A percentile compares a stretch with the other conserved stretches of the same genome.
Evolutionary conservation across 2,797 vertebrate genomes (phyloP).

Genomic region (Pangasius djambal): DNA sequence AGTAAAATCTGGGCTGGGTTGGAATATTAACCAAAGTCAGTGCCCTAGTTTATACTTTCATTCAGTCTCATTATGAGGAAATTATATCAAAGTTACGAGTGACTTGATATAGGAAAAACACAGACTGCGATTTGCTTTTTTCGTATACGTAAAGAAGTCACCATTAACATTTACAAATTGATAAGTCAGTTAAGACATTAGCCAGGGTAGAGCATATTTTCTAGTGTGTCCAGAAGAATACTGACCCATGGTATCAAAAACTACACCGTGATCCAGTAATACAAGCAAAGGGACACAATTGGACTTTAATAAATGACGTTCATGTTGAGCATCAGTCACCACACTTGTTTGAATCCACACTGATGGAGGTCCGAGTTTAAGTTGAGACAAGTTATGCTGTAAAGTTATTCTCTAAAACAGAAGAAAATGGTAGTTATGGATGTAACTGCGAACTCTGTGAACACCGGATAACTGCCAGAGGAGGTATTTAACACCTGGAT

Average conservation of each 20-base stretch:
- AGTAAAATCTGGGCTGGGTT: not conserved
- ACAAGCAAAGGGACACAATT: not conserved
- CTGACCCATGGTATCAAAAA: not conserved
- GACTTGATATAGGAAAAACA: not conserved
- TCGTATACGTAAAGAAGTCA: not conserved
- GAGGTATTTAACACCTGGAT: not conserved
- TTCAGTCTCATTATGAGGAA: too few species aligned
- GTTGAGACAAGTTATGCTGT: not conserved
- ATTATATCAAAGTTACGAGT: not conserved
- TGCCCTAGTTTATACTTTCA: too few species aligned
- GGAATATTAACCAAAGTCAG: not conserved
- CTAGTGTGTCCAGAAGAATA: not conserved
- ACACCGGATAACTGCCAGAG: not conserved
- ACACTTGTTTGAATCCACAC: not conserved
- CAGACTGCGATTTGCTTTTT: not conserved
- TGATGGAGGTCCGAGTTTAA: not conserved
- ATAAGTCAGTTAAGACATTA: not conserved
- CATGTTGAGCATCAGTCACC: not conserved
- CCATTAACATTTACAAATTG: not conserved
- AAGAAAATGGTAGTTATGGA: not conserved
- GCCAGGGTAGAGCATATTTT: not conserved
- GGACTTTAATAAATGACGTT: not conserved
- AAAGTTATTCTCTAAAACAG: not conserved
- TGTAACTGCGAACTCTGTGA: not conserved
- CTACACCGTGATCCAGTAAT: not conserved